Evolutionary conservation across 2,888 invertebrate genomes (phyloP), one percentile per base, ranked within the genome.

Genomic region (Drosophila quinaria): DNA sequence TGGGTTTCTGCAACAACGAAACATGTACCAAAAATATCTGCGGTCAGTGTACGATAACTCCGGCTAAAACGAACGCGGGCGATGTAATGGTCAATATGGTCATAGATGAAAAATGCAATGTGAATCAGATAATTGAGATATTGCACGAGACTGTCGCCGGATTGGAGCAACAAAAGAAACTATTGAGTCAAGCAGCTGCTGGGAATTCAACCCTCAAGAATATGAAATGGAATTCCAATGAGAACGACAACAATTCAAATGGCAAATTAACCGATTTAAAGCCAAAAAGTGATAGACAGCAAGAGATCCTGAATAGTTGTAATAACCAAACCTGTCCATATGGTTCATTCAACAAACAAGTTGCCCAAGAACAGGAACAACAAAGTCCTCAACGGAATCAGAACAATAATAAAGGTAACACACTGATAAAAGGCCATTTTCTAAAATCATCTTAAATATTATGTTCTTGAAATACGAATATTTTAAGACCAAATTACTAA

Each of bases 141-240:
- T 37, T 81, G 2, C 77, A 82, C 17, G 47, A 67, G 41, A 71
- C 86, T 11, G 55, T 81, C 15, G 52, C 50, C 2, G 66, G 64
- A 0, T 54, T 81, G 35, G 65, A 80, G 19, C 33, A 64, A 8
- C 72, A 82, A 42, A 49, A 61, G 44, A 39, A 67, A 13, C 9
- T 29, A 5, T 17, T 50, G 9, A 19, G 55, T n/a, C 33, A 51
- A 31, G 46, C 44, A 3, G 17, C 22, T 15, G 22, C 19, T 10
- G 44, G 22, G 6, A 58, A 35, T 37, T 0, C 9, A 47, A 29
- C 13, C 15, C n/a, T n/a, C 15, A 55, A 11, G 9, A 29, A 41
- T 2, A 11, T 0, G 5, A 8, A 22, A 29, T 11, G 19, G 3
- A 35, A 2, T 22, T 5, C 9, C 6, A n/a, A 35, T 35, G 11